Evolutionary conservation across 2,888 invertebrate genomes (phyloP).

Genomic region (Scaptomyza reducta): DNA sequence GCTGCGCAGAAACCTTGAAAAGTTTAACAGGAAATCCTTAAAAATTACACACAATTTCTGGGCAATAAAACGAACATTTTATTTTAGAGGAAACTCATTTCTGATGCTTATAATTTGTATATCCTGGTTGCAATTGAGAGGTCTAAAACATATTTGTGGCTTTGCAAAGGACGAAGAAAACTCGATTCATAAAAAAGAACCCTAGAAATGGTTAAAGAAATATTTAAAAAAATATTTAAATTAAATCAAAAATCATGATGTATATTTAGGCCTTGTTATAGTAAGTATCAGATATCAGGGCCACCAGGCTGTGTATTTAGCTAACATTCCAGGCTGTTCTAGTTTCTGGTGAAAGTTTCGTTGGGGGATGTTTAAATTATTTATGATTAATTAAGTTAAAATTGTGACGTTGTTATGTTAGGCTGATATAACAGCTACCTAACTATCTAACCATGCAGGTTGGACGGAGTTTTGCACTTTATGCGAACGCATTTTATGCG

Average conservation of each 20-base stretch:
- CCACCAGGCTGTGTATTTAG: background rate
- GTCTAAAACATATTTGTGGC: no score
- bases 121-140: background rate
- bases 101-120: constrained; percentile 14
- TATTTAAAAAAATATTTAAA: no score
- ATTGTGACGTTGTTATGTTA: constrained; percentile 49
- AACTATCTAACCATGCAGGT: background rate
- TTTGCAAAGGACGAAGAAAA: no score
- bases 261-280: background rate
- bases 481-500: constrained; percentile 38
- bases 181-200: no score
- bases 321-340: background rate
- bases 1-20: constrained; percentile 6
- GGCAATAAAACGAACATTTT: constrained; percentile 34
- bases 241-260: no score
- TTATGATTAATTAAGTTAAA: constrained; percentile 53
- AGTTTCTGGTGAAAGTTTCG: constrained; percentile 10
- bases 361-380: constrained; percentile 46
- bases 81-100: constrained; percentile 25
- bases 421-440: constrained; percentile 22
- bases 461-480: background rate
- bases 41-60: constrained; percentile 19
- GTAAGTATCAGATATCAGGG: no score
- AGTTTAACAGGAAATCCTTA: constrained; percentile 33
- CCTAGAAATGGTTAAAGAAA: no score